Evolutionary conservation across 1,140 invertebrate genomes (phyloP), one percentile per base, ranked within the genome.

Genomic region (Periplaneta americana): DNA sequence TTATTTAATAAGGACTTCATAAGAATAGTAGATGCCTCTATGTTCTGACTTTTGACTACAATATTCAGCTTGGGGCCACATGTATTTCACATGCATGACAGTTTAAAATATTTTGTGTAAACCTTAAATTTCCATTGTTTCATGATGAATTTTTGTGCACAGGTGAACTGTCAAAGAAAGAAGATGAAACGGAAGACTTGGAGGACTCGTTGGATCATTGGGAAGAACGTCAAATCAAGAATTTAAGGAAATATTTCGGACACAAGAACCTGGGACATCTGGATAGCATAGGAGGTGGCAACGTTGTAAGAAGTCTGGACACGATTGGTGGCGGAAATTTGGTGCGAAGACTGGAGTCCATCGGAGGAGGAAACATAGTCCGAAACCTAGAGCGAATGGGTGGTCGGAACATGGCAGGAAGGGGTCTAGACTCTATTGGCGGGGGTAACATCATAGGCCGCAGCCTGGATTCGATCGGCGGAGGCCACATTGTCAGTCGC

Each of bases 371-470:
- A 13, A 36, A 80, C 15, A 75, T 84, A 81, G 81, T 81, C 75
- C 78, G 74, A 83, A 77, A 57, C 80, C 81, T 89, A 18, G 89
- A 89, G 81, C 86, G 86, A 0, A 82, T 90, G 28, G 89, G 89
- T 33, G 89, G 89, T 57, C 88, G 88, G 17, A 87, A 90, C 81
- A 83, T 90, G 4, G 86, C 90, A 15, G n/a, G n/a, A n/a, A 84
- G 89, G 10, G 86, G 87, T 80, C 84, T 90, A 35, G 88, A 90
- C 83, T 86, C 87, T 0, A 84, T 90, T 32, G 89, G 89, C 32
- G 89, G 88, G 22, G 88, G 87, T 6, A 89, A 90, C 81, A 85
- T 48, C 13, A 15, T 66, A 6, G 22, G 48, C 0, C 39, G 17
- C n/a, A 66, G 4, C 17, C 83, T 89, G 11, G 88, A 89, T 82